These are phyloP conservation scores for Hippopotamyrus pictus DNA, from an alignment of 2,797 vertebrate species.

Conservation along the genomic window DNA sequence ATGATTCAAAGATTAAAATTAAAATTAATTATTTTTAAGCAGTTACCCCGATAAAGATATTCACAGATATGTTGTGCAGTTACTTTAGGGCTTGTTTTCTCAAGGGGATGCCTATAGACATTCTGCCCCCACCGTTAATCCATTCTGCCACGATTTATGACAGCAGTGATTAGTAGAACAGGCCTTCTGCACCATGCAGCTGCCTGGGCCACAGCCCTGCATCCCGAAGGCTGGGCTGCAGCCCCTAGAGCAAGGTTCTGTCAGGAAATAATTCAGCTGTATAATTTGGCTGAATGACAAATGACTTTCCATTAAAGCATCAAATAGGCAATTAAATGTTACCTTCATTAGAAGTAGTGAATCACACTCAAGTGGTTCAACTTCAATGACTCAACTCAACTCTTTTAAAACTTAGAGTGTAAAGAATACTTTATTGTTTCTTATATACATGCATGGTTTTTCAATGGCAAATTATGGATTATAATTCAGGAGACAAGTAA, in stretches of 20 bases:
- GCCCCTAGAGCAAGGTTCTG: background rate
- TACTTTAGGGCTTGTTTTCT: background rate
- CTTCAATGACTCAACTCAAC: background rate
- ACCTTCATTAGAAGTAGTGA: background rate
- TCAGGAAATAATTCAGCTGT: background rate
- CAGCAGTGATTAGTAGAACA: background rate
- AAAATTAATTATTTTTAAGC: background rate
- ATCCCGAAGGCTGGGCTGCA: background rate
- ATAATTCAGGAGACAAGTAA: background rate
- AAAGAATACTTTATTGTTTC: background rate
- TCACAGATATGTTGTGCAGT: background rate
- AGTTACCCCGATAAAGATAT: background rate
- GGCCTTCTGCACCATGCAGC: background rate
- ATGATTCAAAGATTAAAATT: background rate
- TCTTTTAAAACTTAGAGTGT: background rate
- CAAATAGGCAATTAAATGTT: background rate
- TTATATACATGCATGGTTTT: background rate
- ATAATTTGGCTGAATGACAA: background rate
- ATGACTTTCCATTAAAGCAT: background rate
- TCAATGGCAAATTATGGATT: background rate
- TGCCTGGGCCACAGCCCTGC: background rate
- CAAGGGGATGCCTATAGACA: background rate
- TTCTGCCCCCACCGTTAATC: too few species aligned
- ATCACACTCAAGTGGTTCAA: background rate
- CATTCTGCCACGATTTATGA: background rate